These are phyloP conservation scores for Pomacea canaliculata DNA, from an alignment of 2,888 invertebrate genomes.

Conservation along the genomic window DNA sequence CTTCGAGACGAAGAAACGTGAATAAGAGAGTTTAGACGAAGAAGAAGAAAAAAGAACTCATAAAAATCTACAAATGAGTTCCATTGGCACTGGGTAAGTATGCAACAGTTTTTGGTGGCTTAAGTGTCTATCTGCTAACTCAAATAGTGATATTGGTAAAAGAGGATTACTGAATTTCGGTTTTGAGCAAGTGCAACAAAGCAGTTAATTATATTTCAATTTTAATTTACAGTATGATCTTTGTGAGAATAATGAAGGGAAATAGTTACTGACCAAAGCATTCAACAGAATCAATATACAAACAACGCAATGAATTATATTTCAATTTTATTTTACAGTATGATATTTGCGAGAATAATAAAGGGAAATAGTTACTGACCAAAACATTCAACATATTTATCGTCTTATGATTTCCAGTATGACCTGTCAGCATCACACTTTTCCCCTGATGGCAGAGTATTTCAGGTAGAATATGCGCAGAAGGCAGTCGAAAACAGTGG, in stretches of 20 bases:
- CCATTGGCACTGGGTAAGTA: constrained; percentile 60
- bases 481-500: constrained; percentile 99
- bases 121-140: background rate
- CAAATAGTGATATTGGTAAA: no score
- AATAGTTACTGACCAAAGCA: background rate
- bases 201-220: no score
- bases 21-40: no score
- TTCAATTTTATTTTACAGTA: no score
- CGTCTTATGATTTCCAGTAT: constrained; percentile 77
- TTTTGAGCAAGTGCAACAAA: no score
- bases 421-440: constrained; percentile 99
- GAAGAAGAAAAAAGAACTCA: no score
- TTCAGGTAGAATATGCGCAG: constrained; percentile 99
- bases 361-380: no score
- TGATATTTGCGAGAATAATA: no score
- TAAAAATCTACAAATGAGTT: constrained; percentile 47
- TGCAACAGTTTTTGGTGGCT: background rate
- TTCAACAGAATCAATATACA: background rate
- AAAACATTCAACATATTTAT: background rate
- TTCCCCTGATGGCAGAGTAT: constrained; percentile 98
- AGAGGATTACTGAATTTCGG: no score
- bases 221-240: no score
- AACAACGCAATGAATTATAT: no score
- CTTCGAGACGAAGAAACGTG: background rate
- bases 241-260: no score